Evolutionary conservation across 2,113 vertebrate species (phyloP).

Genomic region (Orycteropus afer): DNA sequence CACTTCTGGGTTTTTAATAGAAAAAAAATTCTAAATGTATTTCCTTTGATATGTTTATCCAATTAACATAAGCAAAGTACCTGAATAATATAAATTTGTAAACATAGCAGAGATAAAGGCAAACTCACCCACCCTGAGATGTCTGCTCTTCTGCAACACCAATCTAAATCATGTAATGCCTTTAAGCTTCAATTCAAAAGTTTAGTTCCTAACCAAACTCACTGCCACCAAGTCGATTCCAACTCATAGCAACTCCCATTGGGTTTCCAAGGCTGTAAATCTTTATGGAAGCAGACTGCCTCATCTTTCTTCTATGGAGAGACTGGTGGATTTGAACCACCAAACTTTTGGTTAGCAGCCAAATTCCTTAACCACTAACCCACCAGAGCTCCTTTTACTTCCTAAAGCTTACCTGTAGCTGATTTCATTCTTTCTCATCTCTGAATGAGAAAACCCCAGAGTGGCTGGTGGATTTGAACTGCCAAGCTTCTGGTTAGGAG

Average conservation of each 20-base stretch:
- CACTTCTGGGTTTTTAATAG: constrained; percentile 69
- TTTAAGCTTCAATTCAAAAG: neutral
- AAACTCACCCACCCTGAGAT: constrained; percentile 63
- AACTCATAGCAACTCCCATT: too few relatives aligned
- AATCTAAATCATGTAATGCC: neutral
- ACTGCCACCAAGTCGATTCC: too few relatives aligned
- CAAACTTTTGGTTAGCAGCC: too few relatives aligned
- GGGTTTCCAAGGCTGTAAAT: too few relatives aligned
- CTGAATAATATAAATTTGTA: constrained; percentile 36
- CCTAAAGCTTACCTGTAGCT: constrained; percentile 5
- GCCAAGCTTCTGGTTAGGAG: too few relatives aligned
- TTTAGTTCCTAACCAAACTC: constrained; percentile 34
- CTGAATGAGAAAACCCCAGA: too few relatives aligned
- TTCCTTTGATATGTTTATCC: constrained; percentile 76
- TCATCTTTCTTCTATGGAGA: too few relatives aligned
- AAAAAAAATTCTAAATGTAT: constrained; percentile 69
- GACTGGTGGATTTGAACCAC: too few relatives aligned
- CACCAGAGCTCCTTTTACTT: too few relatives aligned
- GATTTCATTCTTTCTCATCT: constrained; percentile 52
- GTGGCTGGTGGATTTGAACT: too few relatives aligned
- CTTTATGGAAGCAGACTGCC: too few relatives aligned
- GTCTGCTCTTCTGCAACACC: neutral
- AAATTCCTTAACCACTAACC: too few relatives aligned
- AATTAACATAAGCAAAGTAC: constrained; percentile 50
- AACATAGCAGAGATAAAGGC: constrained; percentile 55